Base-by-base conservation (phyloP, 2,888 invertebrate genomes). In the Byasa hedistus region DNA sequence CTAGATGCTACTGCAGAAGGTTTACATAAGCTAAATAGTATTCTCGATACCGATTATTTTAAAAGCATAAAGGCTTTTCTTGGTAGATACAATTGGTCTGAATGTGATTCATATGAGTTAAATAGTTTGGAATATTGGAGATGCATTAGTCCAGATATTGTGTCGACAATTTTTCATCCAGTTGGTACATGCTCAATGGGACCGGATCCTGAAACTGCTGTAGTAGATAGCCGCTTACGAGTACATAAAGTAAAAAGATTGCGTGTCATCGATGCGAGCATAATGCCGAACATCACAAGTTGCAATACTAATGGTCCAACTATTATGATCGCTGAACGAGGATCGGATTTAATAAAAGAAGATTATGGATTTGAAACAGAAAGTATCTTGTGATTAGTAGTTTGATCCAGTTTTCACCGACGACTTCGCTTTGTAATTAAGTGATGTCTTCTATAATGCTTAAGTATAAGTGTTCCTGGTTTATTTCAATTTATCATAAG, bases 321-420 rank as follows among this genome's bases (percentile, higher is more conserved):
- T 0, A 94, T 96, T 17, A 96, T 96, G 96, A 95, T 96, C 58
- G 96, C 93, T 0, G 96, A 97, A 78, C 94, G 95, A 76, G 95
- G 92, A 0, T 93, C 95, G 0, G 95, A 96, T 79, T 91, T 96
- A 83, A 94, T 96, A 59, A 95, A 95, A 79, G 89, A 94, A 73
- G 78, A 77, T 62, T 69, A 76, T 61, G n/a, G n/a, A n/a, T n/a
- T n/a, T n/a, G n/a, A n/a, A n/a, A n/a, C n/a, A n/a, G n/a, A n/a
- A n/a, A n/a, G n/a, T n/a, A n/a, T n/a, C n/a, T n/a, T n/a, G n/a
- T n/a, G n/a, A n/a, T n/a, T n/a, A n/a, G n/a, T n/a, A n/a, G n/a
- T n/a, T n/a, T n/a, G n/a, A n/a, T n/a, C n/a, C n/a, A n/a, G n/a
- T n/a, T n/a, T n/a, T n/a, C n/a, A n/a, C n/a, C n/a, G n/a, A n/a